Evolutionary conservation across 2,113 vertebrate species (phyloP), one percentile per base, ranked within the genome.

Genomic region (Amphiprion percula): DNA sequence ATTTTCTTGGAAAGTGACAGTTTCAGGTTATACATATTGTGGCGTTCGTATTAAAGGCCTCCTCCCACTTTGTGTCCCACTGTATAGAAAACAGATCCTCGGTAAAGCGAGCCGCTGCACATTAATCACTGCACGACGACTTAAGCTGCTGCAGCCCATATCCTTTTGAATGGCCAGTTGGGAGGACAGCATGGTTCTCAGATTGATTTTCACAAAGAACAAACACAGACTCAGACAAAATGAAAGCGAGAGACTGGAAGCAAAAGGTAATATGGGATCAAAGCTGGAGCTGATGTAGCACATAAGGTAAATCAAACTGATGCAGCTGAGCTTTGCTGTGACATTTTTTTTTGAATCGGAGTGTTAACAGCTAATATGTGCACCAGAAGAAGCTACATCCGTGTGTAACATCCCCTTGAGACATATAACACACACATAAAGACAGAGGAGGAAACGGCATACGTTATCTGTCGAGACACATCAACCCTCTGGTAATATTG

Each of bases 21-120:
- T 93, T 94, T 90, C 84, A 80, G 92, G 92, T 92, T 93, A 92
- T 81, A 80, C 83, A 90, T 88, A 87, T 69, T 68, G 80, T 79
- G 56, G 82, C 14, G 70, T 87, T 70, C 73, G 87, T 80, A 89
- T 84, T 88, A 87, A 90, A 87, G 74, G 68, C 68, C 66, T 88
- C 82, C 78, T 76, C 79, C 75, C 41, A 37, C 82, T 80, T 77
- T 76, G 75, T 71, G 46, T 80, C 69, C 60, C 10, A 15, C 64
- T 41, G 41, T 83, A 74, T 41, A 63, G 82, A 84, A 91, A 89
- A 85, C 83, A 85, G 59, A 87, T 53, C 78, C 77, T 88, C 78
- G 74, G 73, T 77, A 75, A 77, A 72, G 77, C 73, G 19, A 55
- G 76, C 74, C 54, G 23, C 58, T 63, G 82, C 65, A 79, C 89